Conservation (phyloP, 2,888 invertebrate genomes). For the Rhingia campestris region DNA sequence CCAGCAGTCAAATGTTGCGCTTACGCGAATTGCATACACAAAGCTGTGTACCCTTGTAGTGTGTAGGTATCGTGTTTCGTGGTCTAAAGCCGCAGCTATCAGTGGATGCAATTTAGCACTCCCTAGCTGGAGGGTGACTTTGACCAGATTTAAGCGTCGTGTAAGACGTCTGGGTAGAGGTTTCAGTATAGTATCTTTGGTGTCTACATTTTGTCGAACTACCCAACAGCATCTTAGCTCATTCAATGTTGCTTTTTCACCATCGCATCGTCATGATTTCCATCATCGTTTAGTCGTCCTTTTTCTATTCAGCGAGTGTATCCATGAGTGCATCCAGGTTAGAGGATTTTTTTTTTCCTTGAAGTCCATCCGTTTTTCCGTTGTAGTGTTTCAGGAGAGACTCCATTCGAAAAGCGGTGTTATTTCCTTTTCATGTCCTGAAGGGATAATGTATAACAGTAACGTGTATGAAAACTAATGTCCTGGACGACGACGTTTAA, state of each 20-base stretch:
- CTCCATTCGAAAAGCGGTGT: slow-evolving; percentile 43
- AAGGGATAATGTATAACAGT: slow-evolving; percentile 70
- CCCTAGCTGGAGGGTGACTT: slow-evolving; percentile 20
- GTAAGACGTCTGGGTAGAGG: slow-evolving; percentile 8
- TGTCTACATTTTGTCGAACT: slow-evolving; percentile 32
- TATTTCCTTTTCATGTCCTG: slow-evolving; percentile 63
- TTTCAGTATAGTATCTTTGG: not conserved
- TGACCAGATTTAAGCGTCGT: slow-evolving; percentile 28
- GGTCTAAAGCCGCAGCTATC: slow-evolving; percentile 7
- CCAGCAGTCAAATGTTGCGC: slow-evolving; percentile 59
- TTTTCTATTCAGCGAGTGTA: slow-evolving; percentile 26
- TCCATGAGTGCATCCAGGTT: slow-evolving; percentile 58
- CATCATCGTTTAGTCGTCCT: slow-evolving; percentile 23
- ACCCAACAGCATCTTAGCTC: slow-evolving; percentile 29
- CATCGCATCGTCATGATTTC: slow-evolving; percentile 31
- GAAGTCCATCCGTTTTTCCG: slow-evolving; percentile 33
- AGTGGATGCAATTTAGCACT: slow-evolving; percentile 44
- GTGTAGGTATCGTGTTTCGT: not conserved
- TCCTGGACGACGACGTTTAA: slow-evolving; percentile 68
- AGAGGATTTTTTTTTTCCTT: slow-evolving; percentile 26
- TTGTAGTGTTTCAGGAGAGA: slow-evolving; percentile 17
- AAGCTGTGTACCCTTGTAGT: slow-evolving; percentile 1
- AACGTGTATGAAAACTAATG: slow-evolving; percentile 71
- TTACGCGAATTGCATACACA: slow-evolving; percentile 68
- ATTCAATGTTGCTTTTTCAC: slow-evolving; percentile 45